Base-by-base conservation (phyloP, 2,888 invertebrate species). In the Cephonodes hylas region DNA sequence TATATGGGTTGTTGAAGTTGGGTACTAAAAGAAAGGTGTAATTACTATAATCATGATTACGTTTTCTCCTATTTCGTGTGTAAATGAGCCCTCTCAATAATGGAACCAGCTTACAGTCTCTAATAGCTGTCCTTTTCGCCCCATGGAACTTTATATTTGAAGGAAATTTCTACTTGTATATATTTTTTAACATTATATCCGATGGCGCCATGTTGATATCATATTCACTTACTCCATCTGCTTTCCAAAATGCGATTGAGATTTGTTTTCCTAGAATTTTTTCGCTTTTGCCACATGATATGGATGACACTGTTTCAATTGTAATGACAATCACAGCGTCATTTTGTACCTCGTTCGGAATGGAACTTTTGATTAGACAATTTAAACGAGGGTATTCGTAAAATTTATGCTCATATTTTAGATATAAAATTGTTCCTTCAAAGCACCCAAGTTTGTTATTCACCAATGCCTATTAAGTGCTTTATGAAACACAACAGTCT, bases 201-300 rank as follows among this genome's bases (percentile, higher is more conserved):
- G 10, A 45, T 45, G 22, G 4, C 46, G 22, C n/a, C 25, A 13
- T 0, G 45, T 22, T 46, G n/a, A 1, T 3, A 22, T 3, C 38
- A 45, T 13, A 10, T 44, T n/a, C 38, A 31, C 2, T 1, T 53
- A 6, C 38, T 38, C 31, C 8, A 8, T 27, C 31, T 7, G 27
- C 48, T 53, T 31, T 2, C 18, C 31, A 10, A 27, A 18, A 3
- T 18, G 53, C 53, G 31, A 31, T 10, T 3, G 31, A 27, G 18
- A 31, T 8, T 53, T 53, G 25, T 27, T 48, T 48, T 48, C 57
- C 34, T 57, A 38, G 57, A 57, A 15, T 57, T 57, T 58, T 23
- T 42, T 58, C 42, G 22, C 42, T 22, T 59, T 59, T 44, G 44
- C 42, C 10, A 15, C 18, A 25, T 27, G 15, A 53, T 18, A 15